Base-by-base conservation (phyloP, 2,888 invertebrate species). In the Ferdinandea cuprea region DNA sequence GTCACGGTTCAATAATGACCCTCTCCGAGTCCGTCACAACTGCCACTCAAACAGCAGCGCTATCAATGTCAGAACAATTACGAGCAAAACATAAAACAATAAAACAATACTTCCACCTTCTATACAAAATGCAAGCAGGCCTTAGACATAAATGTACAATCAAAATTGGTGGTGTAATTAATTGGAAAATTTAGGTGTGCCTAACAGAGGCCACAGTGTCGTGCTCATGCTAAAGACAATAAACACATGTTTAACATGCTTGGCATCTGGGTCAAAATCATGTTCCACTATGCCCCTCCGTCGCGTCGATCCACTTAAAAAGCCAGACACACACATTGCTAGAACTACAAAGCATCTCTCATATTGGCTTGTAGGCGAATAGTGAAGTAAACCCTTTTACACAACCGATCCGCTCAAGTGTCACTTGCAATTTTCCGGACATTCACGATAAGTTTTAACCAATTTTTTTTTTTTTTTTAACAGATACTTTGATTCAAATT, bases 151-250 rank as follows among this genome's bases (percentile, higher is more conserved):
- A 11, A 63, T 13, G 37, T 13, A 56, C 30, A 15, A 56, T 48
- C 61, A 54, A 78, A 83, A 77, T 78, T 68, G 78, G 56, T 78
- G 68, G 68, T 83, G 83, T 73, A 83, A 83, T 78, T 78, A 83
- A 83, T 83, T 78, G 83, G 83, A 83, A 83, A 83, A 83, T 63
- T 78, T 68, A 78, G 83, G 83, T 78, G 83, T 63, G 83, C 83
- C 44, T 72, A 35, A 54, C 42, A 68, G 72, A 66, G 83, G 83
- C 63, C 78, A 72, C 48, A 35, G 32, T 21, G 25, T 30, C 46
- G 37, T 48, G 32, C 59, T 48, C 54, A 30, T 58, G 66, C 59
- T 48, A 32, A 71, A 65, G 71, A 78, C 83, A 83, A 73, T 68
- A 73, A 73, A 78, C 78, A 78, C 78, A 78, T 83, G 83, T 73